Base-by-base conservation (phyloP, 2,113 vertebrate species). In the Sphaerodactylus townsendi region DNA sequence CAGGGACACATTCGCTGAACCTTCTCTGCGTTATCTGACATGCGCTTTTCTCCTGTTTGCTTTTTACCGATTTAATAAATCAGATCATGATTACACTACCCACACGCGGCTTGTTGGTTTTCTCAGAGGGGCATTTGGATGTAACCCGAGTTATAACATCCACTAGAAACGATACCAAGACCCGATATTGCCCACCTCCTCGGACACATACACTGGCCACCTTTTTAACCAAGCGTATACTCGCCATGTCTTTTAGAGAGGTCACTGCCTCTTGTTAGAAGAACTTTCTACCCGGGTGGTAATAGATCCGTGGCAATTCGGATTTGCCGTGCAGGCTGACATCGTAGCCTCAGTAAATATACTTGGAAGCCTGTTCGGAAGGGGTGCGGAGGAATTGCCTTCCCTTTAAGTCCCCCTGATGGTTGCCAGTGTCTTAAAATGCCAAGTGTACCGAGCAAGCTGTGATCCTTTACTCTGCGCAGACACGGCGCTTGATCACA, bases 381-480 rank as follows among this genome's bases (percentile, higher is more conserved):
- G 2, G 1, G 77, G 15, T 5, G 82, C 71, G 83, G 59, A 28
- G 48, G 56, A n/a, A 79, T 28, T 81, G 4, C 75, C 37, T 11
- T n/a, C 86, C 81, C 76, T 83, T 70, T 85, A 44, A 35, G 64
- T 77, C 0, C 1, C 35, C 72, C 11, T 2, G 76, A 41, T 65
- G 37, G 86, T 91, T 93, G 30, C 66, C 86, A 89, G 74, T 66
- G 82, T 3, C 71, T 44, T 50, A 53, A 90, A 87, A 82, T 85
- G 77, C 66, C 48, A 81, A 44, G 66, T 73, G 75, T 82, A 78
- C 82, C 30, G 83, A 78, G 37, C 62, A 17, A 74, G 72, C 46
- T 76, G 77, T 46, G 73, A 21, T 5, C 37, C 7, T 87, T 86
- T 79, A 77, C 25, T 83, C 17, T 66, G 71, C 84, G 81, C 59